Conservation (phyloP, 1,140 invertebrate species). For the Drosophila miranda region DNA sequence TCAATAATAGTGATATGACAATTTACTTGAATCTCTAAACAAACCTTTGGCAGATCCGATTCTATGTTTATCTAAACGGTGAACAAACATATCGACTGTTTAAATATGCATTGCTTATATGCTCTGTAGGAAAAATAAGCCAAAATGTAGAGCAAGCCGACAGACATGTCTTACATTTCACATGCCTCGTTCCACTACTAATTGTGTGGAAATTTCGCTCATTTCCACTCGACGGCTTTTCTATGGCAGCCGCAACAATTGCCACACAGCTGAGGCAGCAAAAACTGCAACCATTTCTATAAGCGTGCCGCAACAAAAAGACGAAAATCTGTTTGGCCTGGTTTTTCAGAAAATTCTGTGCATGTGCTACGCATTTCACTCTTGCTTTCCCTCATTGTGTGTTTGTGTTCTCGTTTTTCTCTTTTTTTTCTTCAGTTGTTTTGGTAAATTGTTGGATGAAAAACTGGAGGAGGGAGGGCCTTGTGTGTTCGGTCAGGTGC, state of each 20-base stretch:
- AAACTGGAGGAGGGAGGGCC: no score
- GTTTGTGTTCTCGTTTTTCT: slow-evolving; percentile 12
- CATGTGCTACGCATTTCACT: slow-evolving; percentile 42
- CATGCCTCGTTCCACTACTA: slow-evolving; percentile 48
- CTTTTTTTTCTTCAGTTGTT: slow-evolving; percentile 4
- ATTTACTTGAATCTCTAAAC: no score
- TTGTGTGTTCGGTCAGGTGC: no score
- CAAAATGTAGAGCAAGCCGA: not conserved
- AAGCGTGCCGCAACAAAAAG: slow-evolving; percentile 27
- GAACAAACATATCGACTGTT: no score
- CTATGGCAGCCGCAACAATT: slow-evolving; percentile 69
- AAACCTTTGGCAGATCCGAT: no score
- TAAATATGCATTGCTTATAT: no score
- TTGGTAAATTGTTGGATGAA: slow-evolving; percentile 22
- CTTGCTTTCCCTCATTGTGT: slow-evolving; percentile 30
- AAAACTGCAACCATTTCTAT: slow-evolving; percentile 53
- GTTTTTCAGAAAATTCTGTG: slow-evolving; percentile 52
- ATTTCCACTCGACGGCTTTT: slow-evolving; percentile 68
- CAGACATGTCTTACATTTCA: slow-evolving; percentile 32
- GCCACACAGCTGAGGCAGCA: slow-evolving; percentile 33
- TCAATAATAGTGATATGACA: no score
- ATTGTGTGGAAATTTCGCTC: slow-evolving; percentile 77
- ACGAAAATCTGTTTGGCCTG: slow-evolving; percentile 50
- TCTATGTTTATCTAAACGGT: no score
- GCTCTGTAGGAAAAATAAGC: no score